Evolutionary conservation across 2,888 invertebrate genomes (phyloP).

Genomic region (Thymelicus lineola): DNA sequence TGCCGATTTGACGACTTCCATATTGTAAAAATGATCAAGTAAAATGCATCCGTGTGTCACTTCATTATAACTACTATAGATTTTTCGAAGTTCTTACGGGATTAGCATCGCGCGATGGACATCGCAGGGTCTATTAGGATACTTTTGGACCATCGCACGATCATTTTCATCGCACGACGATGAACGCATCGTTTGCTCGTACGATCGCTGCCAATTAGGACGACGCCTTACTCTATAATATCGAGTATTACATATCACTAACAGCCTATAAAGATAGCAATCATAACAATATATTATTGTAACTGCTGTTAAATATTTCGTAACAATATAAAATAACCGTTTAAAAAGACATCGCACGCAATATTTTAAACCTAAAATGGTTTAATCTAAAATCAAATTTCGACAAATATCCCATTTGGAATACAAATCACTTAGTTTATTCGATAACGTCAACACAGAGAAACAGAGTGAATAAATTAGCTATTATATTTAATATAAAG

Average conservation of each 20-base stretch:
- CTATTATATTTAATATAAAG: constrained; percentile 43
- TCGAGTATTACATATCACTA: not conserved
- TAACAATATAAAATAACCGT: constrained; percentile 5
- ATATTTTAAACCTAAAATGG: constrained; percentile 20
- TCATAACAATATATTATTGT: not conserved
- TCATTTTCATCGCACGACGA: too few relatives aligned
- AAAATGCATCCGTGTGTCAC: too few relatives aligned
- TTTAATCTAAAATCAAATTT: constrained; percentile 15
- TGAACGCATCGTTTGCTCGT: too few relatives aligned
- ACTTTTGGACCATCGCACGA: too few relatives aligned
- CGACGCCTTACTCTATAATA: too few relatives aligned
- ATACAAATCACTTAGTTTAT: constrained; percentile 23
- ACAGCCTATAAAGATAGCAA: not conserved
- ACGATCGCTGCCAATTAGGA: too few relatives aligned
- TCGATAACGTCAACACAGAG: constrained; percentile 13
- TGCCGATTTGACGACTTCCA: too few relatives aligned
- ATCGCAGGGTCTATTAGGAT: too few relatives aligned
- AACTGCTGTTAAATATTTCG: not conserved
- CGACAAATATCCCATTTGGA: constrained; percentile 24
- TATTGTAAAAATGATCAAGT: too few relatives aligned
- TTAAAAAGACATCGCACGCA: not conserved
- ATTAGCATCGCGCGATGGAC: too few relatives aligned
- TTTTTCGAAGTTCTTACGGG: too few relatives aligned
- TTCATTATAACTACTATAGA: too few relatives aligned
- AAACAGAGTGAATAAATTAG: constrained; percentile 23